Evolutionary conservation across 2,113 vertebrate genomes (phyloP).

Genomic region (Barnardius zonarius): DNA sequence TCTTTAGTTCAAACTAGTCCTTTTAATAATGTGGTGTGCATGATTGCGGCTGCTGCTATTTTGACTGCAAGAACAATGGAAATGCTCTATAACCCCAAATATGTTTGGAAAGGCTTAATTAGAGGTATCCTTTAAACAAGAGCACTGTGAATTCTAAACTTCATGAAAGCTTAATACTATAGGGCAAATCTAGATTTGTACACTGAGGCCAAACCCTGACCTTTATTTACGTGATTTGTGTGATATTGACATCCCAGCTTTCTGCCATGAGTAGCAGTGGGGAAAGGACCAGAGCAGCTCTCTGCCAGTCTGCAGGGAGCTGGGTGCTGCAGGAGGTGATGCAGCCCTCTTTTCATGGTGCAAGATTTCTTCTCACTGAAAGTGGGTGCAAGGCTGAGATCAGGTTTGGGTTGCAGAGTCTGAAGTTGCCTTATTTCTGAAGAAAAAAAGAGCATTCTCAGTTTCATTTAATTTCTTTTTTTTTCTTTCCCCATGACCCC

Average conservation of each 20-base stretch:
- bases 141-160: neutral
- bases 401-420: neutral
- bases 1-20: neutral
- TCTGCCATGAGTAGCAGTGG: rapidly evolving
- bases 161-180: neutral
- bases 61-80: slow-evolving; percentile 5
- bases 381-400: neutral
- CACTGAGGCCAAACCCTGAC: neutral
- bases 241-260: neutral
- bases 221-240: rapidly evolving
- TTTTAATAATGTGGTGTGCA: slow-evolving; percentile 5
- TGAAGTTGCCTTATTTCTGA: neutral
- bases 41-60: neutral
- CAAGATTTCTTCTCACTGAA: neutral
- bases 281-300: neutral
- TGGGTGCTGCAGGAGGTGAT: neutral
- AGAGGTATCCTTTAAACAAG: neutral
- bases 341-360: neutral
- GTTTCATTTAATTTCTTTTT: neutral
- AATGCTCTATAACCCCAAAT: neutral
- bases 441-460: neutral
- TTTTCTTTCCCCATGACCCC: neutral
- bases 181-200: neutral
- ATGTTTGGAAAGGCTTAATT: neutral
- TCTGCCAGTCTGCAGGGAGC: rapidly evolving